These are phyloP conservation scores for Orthosia gothica DNA, from an alignment of 2,888 invertebrate species.

Conservation along the genomic window DNA sequence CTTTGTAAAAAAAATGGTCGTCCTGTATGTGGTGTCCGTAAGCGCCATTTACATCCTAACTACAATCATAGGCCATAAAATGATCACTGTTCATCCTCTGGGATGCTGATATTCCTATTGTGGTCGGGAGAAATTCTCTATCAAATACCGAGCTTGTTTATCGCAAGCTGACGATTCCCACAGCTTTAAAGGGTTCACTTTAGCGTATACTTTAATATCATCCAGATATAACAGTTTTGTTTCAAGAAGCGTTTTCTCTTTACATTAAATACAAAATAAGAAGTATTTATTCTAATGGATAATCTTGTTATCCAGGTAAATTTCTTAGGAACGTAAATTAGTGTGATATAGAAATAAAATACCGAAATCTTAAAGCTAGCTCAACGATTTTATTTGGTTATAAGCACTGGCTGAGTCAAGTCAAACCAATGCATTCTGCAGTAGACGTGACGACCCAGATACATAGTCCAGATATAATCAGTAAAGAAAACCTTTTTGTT, in stretches of 20 bases:
- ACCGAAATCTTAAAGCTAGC: neutral
- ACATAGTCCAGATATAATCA: neutral
- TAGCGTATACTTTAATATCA: neutral
- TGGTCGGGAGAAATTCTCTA: neutral
- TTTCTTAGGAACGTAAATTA: neutral
- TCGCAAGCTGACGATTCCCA: neutral
- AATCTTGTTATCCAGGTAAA: neutral
- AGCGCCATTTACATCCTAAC: constrained; percentile 49
- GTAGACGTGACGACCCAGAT: neutral
- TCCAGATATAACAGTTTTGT: neutral
- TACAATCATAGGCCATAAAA: constrained; percentile 20
- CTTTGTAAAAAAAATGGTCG: constrained; percentile 68
- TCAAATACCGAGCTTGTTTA: constrained; percentile 1
- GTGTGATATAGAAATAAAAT: neutral
- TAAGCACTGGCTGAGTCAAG: neutral
- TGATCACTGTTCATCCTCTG: constrained; percentile 6
- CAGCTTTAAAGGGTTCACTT: neutral
- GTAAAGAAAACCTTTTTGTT: neutral
- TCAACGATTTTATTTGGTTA: neutral
- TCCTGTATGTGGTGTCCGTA: constrained; percentile 63
- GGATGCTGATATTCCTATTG: neutral
- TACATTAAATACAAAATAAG: neutral
- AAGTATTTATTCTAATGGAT: neutral
- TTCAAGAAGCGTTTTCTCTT: neutral
- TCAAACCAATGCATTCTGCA: neutral